Conservation (phyloP, 2,113 vertebrate genomes). For the Trochalopteron elliotii region DNA sequence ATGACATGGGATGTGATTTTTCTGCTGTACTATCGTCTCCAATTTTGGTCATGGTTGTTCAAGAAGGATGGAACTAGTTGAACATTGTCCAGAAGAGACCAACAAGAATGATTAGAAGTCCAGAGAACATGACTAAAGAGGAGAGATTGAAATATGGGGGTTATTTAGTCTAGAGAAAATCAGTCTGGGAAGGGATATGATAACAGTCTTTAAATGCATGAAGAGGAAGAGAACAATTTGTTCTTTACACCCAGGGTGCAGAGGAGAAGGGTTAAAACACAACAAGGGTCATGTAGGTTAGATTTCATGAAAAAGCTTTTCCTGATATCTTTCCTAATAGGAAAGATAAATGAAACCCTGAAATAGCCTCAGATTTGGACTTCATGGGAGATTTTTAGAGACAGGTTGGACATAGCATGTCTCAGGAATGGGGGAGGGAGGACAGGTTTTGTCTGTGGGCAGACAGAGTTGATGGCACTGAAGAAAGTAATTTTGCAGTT, state of each 20-base stretch:
- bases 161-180: slow-evolving; percentile 51
- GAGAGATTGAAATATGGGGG: not conserved
- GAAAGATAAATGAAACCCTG: not conserved
- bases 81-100: not conserved
- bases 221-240: not conserved
- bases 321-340: no score
- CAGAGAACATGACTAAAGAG: not conserved
- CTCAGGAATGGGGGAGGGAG: not conserved
- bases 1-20: not conserved
- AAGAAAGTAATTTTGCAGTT: not conserved
- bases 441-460: slow-evolving; percentile 15
- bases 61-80: not conserved
- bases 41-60: slow-evolving; percentile 8
- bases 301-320: not conserved
- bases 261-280: not conserved
- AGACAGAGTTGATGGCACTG: not conserved
- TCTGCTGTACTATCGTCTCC: not conserved
- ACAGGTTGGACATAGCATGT: not conserved
- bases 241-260: not conserved
- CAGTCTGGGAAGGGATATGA: not conserved
- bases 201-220: not conserved
- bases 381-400: not conserved
- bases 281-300: not conserved
- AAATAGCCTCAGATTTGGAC: not conserved
- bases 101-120: not conserved